Percentiles rank a stretch among this genome's conserved stretches.
phyloP scores from a whole-genome alignment of 2,113 vertebrate genomes.

The Eclectus roratus region DNA sequence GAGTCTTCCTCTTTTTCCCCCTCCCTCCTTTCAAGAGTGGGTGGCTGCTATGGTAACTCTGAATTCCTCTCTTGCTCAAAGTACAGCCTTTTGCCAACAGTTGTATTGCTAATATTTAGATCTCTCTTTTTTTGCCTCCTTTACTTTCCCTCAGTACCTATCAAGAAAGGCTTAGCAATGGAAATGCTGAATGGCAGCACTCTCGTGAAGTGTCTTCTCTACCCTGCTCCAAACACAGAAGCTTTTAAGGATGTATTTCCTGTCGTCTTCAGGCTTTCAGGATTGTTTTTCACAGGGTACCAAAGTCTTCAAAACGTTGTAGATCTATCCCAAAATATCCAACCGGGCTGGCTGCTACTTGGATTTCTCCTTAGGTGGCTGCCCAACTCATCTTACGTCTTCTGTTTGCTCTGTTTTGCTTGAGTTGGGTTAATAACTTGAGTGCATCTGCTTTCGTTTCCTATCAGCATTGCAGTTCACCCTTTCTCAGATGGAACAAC shows the following conservation, averaged over 20 bases:
- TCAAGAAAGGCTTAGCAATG: conserved; percentile 9
- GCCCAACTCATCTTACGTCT: not conserved
- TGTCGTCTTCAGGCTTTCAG: not conserved
- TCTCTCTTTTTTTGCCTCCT: conserved; percentile 6
- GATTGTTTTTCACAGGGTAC: not conserved
- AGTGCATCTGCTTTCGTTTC: not conserved
- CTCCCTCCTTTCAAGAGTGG: conserved; percentile 46
- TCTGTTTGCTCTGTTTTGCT: not conserved
- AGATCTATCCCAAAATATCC: not conserved
- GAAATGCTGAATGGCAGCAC: not conserved
- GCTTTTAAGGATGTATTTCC: not conserved
- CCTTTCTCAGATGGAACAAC: not conserved
- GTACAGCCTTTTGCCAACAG: conserved; percentile 25
- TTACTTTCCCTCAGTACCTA: conserved; percentile 1
- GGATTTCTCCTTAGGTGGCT: not conserved
- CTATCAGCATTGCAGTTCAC: not conserved
- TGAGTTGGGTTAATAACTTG: not conserved
- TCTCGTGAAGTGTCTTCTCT: not conserved
- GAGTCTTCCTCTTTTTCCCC: not conserved
- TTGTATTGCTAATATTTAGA: conserved; percentile 45
- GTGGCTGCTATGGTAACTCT: conserved; percentile 79
- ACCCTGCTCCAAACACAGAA: not conserved
- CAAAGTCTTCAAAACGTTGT: not conserved
- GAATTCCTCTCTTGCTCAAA: conserved; percentile 58
- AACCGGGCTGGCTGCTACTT: not conserved